Evolutionary conservation across 2,113 vertebrate genomes (phyloP), one percentile per base, ranked within the genome.

Genomic region (Engraulis encrasicolus): DNA sequence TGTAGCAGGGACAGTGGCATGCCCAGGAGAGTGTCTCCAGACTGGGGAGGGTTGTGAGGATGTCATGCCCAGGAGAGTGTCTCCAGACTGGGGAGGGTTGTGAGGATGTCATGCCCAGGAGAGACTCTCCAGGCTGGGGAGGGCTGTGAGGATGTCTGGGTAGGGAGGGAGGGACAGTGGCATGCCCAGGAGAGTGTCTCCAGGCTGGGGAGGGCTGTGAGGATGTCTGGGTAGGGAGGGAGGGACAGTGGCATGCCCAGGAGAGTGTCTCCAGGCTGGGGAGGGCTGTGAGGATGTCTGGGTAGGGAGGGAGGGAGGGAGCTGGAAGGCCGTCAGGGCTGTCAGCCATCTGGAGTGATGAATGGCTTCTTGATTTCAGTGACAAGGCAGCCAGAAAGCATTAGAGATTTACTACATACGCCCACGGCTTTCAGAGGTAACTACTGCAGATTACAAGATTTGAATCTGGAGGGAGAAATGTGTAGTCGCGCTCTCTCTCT

Each of bases 391-490:
- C 90, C 91, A 93, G 91, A 87, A 92, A 92, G 90, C 84, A 91
- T 90, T 86, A 85, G 48, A 85, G 83, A 82, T 87, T 85, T 81
- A 80, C 86, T n/a, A n/a, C n/a, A n/a, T n/a, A n/a, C n/a, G n/a
- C n/a, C 89, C 89, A 90, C 85, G 86, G 91, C 85, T 88, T 92
- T 92, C 84, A 87, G 87, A 87, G 87, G 91, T 95, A 94, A 95
- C 95, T 95, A 93, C 83, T 82, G 81, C 78, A 89, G 89, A 94
- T 94, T 92, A 92, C 93, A 92, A 90, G 90, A 93, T 93, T 94
- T 84, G 92, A 88, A 90, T 90, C 86, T 91, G 90, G 88, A 89
- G 88, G 84, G 12, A 34, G 61, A n/a, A n/a, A n/a, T n/a, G n/a
- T n/a, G n/a, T n/a, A n/a, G n/a, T n/a, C 40, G 40, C 9, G 40